These are phyloP conservation scores for Acanthosepion lycidas DNA, from an alignment of 2,888 invertebrate species.

Conservation along the genomic window DNA sequence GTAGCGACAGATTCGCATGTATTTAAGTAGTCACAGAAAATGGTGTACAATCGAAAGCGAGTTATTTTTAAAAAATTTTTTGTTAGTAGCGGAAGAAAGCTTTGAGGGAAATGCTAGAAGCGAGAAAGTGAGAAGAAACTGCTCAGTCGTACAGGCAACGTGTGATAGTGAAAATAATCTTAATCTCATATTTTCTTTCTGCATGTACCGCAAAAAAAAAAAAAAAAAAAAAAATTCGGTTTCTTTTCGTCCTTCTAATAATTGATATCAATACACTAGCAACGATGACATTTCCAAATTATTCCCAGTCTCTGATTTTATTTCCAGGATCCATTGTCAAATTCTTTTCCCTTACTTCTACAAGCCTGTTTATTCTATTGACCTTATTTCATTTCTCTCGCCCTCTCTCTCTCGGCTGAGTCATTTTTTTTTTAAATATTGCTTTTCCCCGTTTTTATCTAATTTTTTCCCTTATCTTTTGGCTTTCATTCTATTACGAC, in stretches of 20 bases:
- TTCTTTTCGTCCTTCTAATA: background rate
- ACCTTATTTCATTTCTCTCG: no score
- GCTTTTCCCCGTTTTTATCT: no score
- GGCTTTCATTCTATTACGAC: no score
- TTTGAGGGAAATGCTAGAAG: background rate
- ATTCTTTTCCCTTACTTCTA: no score
- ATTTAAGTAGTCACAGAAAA: background rate
- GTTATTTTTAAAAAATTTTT: background rate
- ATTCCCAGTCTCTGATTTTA: background rate
- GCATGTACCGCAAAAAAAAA: no score
- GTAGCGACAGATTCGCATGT: background rate
- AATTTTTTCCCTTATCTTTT: no score
- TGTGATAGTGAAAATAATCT: background rate
- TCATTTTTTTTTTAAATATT: no score
- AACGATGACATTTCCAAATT: constrained; percentile 8
- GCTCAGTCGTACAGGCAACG: background rate
- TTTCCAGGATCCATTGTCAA: background rate
- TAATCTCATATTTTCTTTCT: background rate
- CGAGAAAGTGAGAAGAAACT: background rate
- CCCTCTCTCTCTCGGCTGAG: no score
- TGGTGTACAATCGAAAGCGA: background rate
- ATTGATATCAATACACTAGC: background rate
- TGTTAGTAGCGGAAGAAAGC: background rate
- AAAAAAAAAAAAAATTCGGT: no score
- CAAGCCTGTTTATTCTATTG: no score